Evolutionary conservation across 2,888 invertebrate genomes (phyloP).

Genomic region (Hydrotaea cyrtoneurina): DNA sequence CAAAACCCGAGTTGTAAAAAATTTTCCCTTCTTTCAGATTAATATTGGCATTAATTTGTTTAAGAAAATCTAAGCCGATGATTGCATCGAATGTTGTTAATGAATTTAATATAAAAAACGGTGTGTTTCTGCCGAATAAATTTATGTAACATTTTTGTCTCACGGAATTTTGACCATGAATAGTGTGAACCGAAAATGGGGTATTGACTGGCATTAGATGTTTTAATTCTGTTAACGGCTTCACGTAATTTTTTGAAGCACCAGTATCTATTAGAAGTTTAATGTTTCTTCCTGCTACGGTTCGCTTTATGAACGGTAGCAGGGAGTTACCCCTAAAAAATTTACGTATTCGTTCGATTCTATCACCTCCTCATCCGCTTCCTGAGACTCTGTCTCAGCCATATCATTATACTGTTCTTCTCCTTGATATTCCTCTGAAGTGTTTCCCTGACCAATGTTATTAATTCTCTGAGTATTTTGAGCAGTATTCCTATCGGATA

Average conservation of each 20-base stretch:
- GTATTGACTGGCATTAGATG: slow-evolving; percentile 31
- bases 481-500: slow-evolving; percentile 17
- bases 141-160: slow-evolving; percentile 1
- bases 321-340: too few relatives aligned
- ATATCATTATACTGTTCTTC: neutral
- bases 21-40: slow-evolving; percentile 46
- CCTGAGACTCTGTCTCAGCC: slow-evolving; percentile 5
- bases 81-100: slow-evolving; percentile 14
- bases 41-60: too few relatives aligned
- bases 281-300: neutral
- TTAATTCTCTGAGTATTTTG: slow-evolving; percentile 54
- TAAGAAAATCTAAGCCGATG: neutral
- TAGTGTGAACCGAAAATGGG: slow-evolving; percentile 35
- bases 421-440: neutral
- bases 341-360: slow-evolving; percentile 9
- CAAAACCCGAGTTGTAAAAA: slow-evolving; percentile 50
- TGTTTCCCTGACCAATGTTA: slow-evolving; percentile 15
- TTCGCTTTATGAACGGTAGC: too few relatives aligned
- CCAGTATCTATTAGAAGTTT: slow-evolving; percentile 38
- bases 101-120: slow-evolving; percentile 9
- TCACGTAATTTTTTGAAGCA: slow-evolving; percentile 58
- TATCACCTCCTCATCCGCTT: neutral
- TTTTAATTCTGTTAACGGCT: slow-evolving; percentile 28
- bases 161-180: slow-evolving; percentile 30
- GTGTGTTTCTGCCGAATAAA: slow-evolving; percentile 17